Base-by-base conservation (phyloP, 1,140 invertebrate species). In the Heterodera carotae region DNA sequence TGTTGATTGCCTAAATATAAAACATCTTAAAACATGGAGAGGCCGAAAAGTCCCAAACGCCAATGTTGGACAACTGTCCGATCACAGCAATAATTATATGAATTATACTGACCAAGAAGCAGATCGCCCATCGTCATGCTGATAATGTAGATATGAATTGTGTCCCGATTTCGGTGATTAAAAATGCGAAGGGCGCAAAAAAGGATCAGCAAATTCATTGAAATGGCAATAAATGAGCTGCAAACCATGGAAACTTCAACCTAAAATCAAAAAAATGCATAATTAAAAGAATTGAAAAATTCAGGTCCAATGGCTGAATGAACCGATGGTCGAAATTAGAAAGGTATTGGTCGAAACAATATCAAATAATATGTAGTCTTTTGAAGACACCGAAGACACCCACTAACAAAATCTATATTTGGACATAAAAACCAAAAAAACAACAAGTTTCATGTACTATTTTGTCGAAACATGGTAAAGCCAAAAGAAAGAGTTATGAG, bases 61-160 rank as follows among this genome's bases (percentile, higher is more conserved):
- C 25, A 34, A 66, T 66, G 8, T 66, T 66, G 6, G 62, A 7
- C 10, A 29, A 15, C 7, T 29, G 8, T 22, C 4, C 4, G 4
- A 29, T 53, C 22, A 53, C 15, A 43, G 5, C 15, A 18, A 34
- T 12, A 29, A 15, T 66, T 29, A 29, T 8, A 29, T 7, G 29
- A 1, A 27, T 66, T 73, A 29, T 4, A 18, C 48, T 62, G 27
- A 74, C 72, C 72, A 62, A 59, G 43, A 62, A 62, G 15, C 36
- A 74, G 64, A 62, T 74, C 72, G 39, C 39, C 72, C 36, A 62
- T 64, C 15, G 72, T 74, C 72, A 74, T 74, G 64, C 72, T 74
- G 64, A 74, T 74, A 27, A 74, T 74, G 25, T 74, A 74, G 12
- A 74, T 22, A 25, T 74, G 72, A 43, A 74, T 74, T 56, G 72